Evolutionary conservation across 2,797 vertebrate species (phyloP).

Genomic region (Psittacula echo): DNA sequence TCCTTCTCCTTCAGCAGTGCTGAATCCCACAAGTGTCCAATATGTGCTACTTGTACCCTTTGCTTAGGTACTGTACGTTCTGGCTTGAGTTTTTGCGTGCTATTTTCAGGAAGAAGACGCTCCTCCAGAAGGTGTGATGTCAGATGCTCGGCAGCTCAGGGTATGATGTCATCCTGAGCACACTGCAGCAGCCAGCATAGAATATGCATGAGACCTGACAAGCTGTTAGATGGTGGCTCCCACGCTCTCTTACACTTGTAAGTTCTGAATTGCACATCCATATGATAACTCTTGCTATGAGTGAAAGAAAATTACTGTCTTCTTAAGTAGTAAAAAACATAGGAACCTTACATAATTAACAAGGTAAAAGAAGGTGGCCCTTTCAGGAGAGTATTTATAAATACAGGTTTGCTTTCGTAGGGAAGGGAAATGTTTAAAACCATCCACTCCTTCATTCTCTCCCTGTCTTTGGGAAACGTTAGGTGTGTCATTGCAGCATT

Average conservation of each 20-base stretch:
- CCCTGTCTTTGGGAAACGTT: neutral
- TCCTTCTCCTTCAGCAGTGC: neutral
- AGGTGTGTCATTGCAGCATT: neutral
- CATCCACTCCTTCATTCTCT: neutral
- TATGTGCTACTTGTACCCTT: neutral
- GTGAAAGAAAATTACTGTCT: neutral
- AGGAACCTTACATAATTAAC: neutral
- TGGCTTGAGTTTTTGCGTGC: neutral
- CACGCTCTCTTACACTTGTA: neutral
- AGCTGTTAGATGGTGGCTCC: slow-evolving; percentile 1
- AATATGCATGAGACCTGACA: neutral
- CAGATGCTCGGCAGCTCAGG: neutral
- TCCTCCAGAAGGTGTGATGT: slow-evolving; percentile 36
- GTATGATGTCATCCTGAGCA: neutral
- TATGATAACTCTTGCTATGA: neutral
- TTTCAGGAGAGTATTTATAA: neutral
- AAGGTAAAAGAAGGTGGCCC: neutral
- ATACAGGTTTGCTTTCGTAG: neutral
- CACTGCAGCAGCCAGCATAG: neutral
- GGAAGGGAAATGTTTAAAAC: neutral
- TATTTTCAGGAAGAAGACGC: neutral
- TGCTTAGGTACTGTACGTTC: neutral
- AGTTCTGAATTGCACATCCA: neutral
- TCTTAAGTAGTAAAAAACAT: neutral
- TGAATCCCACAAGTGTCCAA: neutral